These are phyloP conservation scores for Apoderus coryli DNA, from an alignment of 2,888 invertebrate species.

Conservation along the genomic window DNA sequence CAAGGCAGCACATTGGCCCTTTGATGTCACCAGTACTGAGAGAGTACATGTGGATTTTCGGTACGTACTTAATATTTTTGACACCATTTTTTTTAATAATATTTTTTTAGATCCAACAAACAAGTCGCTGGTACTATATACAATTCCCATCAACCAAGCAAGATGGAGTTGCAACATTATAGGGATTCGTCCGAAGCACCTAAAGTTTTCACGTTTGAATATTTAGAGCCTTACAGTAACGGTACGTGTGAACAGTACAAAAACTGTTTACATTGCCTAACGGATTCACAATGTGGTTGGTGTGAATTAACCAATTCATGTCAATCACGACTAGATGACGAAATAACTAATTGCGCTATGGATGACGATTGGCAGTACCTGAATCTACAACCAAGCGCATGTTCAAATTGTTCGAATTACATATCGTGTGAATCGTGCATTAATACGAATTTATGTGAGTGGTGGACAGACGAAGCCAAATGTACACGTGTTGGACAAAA, in stretches of 20 bases:
- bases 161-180: constrained; percentile 70
- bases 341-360: constrained; percentile 42
- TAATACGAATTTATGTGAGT: constrained; percentile 64
- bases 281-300: constrained; percentile 86
- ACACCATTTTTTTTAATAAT: no score
- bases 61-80: no score
- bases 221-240: constrained; percentile 74
- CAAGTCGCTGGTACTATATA: no score
- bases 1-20: constrained; percentile 48
- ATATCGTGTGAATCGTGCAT: constrained; percentile 80
- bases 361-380: constrained; percentile 61
- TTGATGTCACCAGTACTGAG: constrained; percentile 19
- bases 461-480: constrained; percentile 78
- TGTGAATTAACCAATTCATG: constrained; percentile 65
- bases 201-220: constrained; percentile 75
- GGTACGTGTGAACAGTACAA: constrained; percentile 62
- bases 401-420: constrained; percentile 79
- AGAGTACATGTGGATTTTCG: constrained; percentile 34
- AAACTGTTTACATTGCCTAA: constrained; percentile 77
- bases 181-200: constrained; percentile 52
- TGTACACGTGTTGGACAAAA: constrained; percentile 68
- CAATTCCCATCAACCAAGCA: constrained; percentile 50
- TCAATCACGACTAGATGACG: constrained; percentile 51
- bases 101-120: no score
- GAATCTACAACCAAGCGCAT: constrained; percentile 67